Base-by-base conservation (phyloP, 1,140 invertebrate genomes). In the Penaeus indicus region DNA sequence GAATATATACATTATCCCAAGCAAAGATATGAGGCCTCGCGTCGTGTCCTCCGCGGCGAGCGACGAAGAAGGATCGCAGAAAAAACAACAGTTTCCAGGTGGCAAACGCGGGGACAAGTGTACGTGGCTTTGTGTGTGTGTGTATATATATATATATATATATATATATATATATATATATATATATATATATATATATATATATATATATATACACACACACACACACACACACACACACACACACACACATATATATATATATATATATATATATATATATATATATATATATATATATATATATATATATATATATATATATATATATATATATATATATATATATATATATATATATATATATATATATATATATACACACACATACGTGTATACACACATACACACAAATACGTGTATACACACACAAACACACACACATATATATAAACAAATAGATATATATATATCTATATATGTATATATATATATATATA, bases 151-250 rank as follows among this genome's bases (percentile, higher is more conserved):
- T 27, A 32, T 32, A 25, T 38, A 75, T 32, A 19, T 32, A 75
- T 27, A 75, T 75, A 75, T 75, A 27, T 75, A 75, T 75, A 27
- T 75, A 75, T 75, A 27, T 32, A 75, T 75, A 75, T 75, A 75
- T 75, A 75, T 75, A 75, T 75, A 75, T 75, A 75, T 75, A 75
- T 75, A 21, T 27, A 75, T 75, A 75, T 72, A 75, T 75, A 75
- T 75, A 32, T 75, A n/a, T n/a, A 38, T 75, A 75, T 27, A 75
- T 75, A 75, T 75, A 27, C 8, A 75, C 38, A 27, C 32, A 75
- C 32, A 27, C 32, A 75, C 32, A 27, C 32, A 75, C 32, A 75
- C 32, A 10, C 3, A 75, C 32, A 10, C 32, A 75, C 32, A 72
- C 10, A 27, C 8, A 75, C 38, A 27, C 8, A 75, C 38, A 47